These are phyloP conservation scores for Phrynosoma platyrhinos DNA, from an alignment of 2,113 vertebrate species.

Conservation along the genomic window DNA sequence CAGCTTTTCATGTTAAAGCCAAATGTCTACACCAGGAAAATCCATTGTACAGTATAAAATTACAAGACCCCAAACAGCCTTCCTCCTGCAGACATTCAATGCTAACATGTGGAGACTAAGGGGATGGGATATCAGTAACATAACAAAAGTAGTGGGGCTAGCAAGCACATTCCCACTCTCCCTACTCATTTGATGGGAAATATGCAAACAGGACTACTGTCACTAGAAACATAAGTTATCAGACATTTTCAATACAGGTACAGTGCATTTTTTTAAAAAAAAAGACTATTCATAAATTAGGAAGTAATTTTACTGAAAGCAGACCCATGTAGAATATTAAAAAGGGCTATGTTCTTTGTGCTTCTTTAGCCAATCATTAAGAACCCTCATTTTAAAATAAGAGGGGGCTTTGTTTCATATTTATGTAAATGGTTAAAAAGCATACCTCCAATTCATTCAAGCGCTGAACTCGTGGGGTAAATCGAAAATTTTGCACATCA, in stretches of 20 bases:
- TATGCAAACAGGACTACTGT: not conserved
- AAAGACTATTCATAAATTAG: slow-evolving; percentile 51
- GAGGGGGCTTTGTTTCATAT: slow-evolving; percentile 36
- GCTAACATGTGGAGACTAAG: too few relatives aligned
- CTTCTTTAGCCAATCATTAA: slow-evolving; percentile 42
- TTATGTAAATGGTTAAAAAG: slow-evolving; percentile 3
- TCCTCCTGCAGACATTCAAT: not conserved
- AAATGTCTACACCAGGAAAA: too few relatives aligned
- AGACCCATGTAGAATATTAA: slow-evolving; percentile 43
- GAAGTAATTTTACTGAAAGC: slow-evolving; percentile 50
- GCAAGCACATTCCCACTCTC: not conserved
- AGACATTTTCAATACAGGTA: slow-evolving; percentile 53
- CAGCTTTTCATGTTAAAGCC: too few relatives aligned
- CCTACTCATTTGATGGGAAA: not conserved
- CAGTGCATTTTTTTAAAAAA: too few relatives aligned
- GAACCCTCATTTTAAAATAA: slow-evolving; percentile 27
- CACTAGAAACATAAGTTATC: not conserved
- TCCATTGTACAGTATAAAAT: too few relatives aligned
- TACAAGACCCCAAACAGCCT: not conserved
- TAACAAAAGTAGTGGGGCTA: not conserved
- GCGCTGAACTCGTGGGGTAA: slow-evolving; percentile 94
- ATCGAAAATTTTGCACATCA: slow-evolving; percentile 95
- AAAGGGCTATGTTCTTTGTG: not conserved
- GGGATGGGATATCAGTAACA: not conserved
- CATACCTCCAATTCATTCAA: slow-evolving; percentile 97